Evolutionary conservation across 2,113 vertebrate genomes (phyloP).

Genomic region (Leucopternis melanops): DNA sequence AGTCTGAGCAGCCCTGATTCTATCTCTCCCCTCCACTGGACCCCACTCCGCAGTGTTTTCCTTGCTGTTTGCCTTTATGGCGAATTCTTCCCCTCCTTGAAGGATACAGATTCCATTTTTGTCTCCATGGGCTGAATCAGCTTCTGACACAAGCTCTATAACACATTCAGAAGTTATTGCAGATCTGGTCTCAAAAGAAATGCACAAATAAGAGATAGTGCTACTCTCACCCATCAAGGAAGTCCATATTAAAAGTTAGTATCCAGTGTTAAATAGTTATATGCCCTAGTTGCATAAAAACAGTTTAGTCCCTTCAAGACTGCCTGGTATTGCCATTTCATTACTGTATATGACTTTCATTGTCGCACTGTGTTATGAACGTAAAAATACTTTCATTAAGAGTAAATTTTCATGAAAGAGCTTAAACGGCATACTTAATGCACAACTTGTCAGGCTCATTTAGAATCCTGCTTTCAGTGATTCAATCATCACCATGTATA

Average conservation of each 20-base stretch:
- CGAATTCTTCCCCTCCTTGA: neutral
- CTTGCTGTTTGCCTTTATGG: neutral
- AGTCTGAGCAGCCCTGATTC: neutral
- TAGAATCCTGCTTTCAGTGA: neutral
- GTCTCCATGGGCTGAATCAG: neutral
- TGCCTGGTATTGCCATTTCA: neutral
- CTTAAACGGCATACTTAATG: slow-evolving; percentile 18
- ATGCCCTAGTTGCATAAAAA: neutral
- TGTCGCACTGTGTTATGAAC: neutral
- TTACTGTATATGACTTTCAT: neutral
- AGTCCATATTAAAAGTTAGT: neutral
- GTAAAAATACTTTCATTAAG: slow-evolving; percentile 13
- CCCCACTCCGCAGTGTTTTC: neutral
- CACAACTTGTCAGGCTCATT: neutral
- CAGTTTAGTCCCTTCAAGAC: neutral
- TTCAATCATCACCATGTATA: neutral
- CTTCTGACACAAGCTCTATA: neutral
- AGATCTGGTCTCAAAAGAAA: neutral
- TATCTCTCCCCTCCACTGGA: neutral
- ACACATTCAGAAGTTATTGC: neutral
- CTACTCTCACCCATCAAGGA: neutral
- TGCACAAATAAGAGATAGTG: neutral
- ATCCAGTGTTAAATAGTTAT: neutral
- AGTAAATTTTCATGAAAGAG: slow-evolving; percentile 23
- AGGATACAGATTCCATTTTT: neutral